A percentile compares a stretch with the other conserved stretches of the same genome.
phyloP scores from a whole-genome alignment of 2,888 invertebrate species.

The Sesia bembeciformis region DNA sequence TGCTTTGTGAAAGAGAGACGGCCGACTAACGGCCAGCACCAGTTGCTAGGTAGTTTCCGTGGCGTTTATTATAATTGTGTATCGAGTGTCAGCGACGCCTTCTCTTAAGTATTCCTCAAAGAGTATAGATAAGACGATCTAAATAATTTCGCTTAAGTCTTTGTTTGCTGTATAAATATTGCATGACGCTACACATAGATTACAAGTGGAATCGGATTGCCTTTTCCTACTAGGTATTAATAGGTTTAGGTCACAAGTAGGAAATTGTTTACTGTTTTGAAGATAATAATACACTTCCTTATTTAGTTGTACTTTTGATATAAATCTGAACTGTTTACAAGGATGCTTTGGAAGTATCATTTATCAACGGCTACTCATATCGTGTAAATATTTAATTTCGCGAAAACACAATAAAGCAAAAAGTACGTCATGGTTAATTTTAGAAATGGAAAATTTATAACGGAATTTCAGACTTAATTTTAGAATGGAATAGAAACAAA shows the following conservation, averaged over 20 bases:
- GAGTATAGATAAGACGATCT: neutral
- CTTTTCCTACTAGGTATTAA: slow-evolving; percentile 2
- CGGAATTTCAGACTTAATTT: too few species aligned
- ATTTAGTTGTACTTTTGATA: neutral
- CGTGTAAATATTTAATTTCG: neutral
- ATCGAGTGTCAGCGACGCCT: neutral
- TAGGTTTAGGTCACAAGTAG: slow-evolving; percentile 1
- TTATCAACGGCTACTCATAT: too few species aligned
- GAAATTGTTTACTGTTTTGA: neutral
- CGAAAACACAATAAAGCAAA: slow-evolving; percentile 1
- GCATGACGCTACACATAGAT: neutral
- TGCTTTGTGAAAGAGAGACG: neutral
- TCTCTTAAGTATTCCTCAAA: neutral
- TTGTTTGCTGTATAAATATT: neutral
- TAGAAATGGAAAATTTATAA: too few species aligned
- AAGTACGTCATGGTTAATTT: slow-evolving; percentile 1
- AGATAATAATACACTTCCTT: neutral
- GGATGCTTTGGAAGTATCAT: too few species aligned
- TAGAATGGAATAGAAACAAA: too few species aligned
- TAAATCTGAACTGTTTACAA: neutral
- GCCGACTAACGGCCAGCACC: neutral
- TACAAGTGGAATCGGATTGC: neutral
- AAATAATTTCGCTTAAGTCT: neutral
- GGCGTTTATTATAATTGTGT: neutral
- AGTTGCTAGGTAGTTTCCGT: neutral